Percentiles rank a stretch among this genome's conserved stretches.
These are phyloP conservation scores for Pseudomyrmex cubaensis DNA, from an alignment of 1,140 invertebrate species.

Conservation along the genomic window DNA sequence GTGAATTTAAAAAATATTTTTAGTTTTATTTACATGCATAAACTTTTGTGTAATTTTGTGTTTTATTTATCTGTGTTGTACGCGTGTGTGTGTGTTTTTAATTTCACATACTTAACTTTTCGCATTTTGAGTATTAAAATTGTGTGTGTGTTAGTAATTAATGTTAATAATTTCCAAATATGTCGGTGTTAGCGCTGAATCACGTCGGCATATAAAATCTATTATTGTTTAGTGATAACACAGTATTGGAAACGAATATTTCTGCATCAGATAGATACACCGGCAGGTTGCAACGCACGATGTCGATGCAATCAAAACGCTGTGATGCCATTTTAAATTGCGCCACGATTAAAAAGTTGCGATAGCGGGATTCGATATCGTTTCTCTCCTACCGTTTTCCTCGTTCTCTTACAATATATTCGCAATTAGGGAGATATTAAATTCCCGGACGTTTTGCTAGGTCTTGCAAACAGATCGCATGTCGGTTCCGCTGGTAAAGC, in stretches of 20 bases:
- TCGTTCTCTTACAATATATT: conserved; percentile 46
- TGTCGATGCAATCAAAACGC: conserved; percentile 34
- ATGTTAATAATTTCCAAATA: conserved; percentile 13
- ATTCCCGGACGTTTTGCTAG: conserved; percentile 6
- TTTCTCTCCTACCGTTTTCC: neutral
- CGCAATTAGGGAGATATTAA: conserved; percentile 48
- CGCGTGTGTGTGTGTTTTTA: neutral
- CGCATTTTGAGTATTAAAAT: neutral
- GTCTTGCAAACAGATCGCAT: conserved; percentile 3
- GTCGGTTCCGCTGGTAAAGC: neutral
- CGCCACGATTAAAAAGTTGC: conserved; percentile 39
- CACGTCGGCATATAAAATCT: neutral
- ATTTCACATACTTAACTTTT: neutral
- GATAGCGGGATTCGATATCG: conserved; percentile 30
- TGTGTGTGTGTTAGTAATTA: neutral
- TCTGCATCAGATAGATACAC: conserved; percentile 10
- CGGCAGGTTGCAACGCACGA: conserved; percentile 3
- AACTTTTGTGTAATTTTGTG: no score
- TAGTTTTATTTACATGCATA: neutral
- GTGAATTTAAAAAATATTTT: neutral
- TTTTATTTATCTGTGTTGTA: neutral
- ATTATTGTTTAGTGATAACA: conserved; percentile 13
- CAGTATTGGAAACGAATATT: conserved; percentile 19
- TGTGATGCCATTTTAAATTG: conserved; percentile 46
- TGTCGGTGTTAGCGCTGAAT: neutral